Evolutionary conservation across 2,888 invertebrate species (phyloP), one percentile per base, ranked within the genome.

Genomic region (Cepaea hortensis): DNA sequence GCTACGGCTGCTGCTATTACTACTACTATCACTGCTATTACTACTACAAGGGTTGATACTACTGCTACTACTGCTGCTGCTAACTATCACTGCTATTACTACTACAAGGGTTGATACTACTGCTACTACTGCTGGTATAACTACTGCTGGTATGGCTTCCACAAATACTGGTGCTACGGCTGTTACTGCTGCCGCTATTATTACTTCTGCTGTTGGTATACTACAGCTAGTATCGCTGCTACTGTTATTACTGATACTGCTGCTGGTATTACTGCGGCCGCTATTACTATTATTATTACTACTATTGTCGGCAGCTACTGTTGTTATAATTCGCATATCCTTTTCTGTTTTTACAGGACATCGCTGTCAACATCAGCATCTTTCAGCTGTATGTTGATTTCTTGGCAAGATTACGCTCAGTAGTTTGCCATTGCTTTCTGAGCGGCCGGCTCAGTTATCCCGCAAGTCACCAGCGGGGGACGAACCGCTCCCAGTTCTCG

Each of bases 151-250:
- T 35, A 35, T 35, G 35, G 35, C 35, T 35, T 35, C 35, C 35
- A 35, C 35, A 35, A 35, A 0, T 35, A 35, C 82, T 82, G 46
- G 35, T 79, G 70, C 82, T 82, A 82, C 82, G 65, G 70, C 82
- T 82, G 70, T 70, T 70, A 82, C 82, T 70, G 70, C 82, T 82
- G 55, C 70, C 35, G 70, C 82, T 70, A 82, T 70, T 70, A 46
- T 70, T 65, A 65, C 1, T 65, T 1, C 65, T 65, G 18, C 2
- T 65, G 18, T 65, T 15, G 13, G 11, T 15, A 9, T 65, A 65
- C 65, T 65, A 65, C 65, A 1, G 18, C 65, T 65, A 65, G 13
- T 65, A 65, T 18, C 46, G 46, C 82, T 82, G 70, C 65, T 65
- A 65, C 65, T 65, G 18, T 18, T 65, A 1, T 18, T 65, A 65